Evolutionary conservation across 2,797 vertebrate species (phyloP), one percentile per base, ranked within the genome.

Genomic region (Cottoperca gobio): DNA sequence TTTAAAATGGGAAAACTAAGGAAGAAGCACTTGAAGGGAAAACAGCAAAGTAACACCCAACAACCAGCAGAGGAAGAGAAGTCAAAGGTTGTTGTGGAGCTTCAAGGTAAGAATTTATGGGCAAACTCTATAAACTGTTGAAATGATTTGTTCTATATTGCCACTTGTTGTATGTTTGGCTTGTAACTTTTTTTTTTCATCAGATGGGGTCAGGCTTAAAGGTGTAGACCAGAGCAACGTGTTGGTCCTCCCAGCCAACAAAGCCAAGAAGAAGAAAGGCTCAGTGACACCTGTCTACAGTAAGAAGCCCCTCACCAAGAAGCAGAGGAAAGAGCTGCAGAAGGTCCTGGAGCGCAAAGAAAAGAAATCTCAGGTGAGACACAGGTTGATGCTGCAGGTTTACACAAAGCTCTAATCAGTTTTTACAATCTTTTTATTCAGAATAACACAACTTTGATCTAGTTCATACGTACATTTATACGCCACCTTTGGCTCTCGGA

Each of bases 301-400:
- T 43, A 98, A 95, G 80, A 96, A 91, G 70, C 96, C 96, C 0
- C 91, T 99, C 39, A 98, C 95, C 60, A 97, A 95, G 89, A 99
- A 96, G 57, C 96, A 97, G 85, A 97, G 86, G 84, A 99, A 96
- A 70, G 90, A 91, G 55, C 88, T 99, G 73, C 93, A 98, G 92
- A 99, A 95, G 57, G 82, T 99, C 63, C 57, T 99, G 70, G 97
- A 98, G 59, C 95, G 95, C 59, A 99, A 99, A 73, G 94, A 96
- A 11, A 99, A 99, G 89, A 99, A 99, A 81, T 92, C 89, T 26
- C 94, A 97, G 93, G 98, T 99, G 70, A 0, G 3, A 61, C 7
- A 17, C 28, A 3, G 31, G 12, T 13, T 19, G 19, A 23, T 13
- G 26, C 17, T 21, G 55, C 37, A 42, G 39, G 14, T 42, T 60